These are phyloP conservation scores for Bujurquina vittata DNA, from an alignment of 2,113 vertebrate species.

Conservation along the genomic window DNA sequence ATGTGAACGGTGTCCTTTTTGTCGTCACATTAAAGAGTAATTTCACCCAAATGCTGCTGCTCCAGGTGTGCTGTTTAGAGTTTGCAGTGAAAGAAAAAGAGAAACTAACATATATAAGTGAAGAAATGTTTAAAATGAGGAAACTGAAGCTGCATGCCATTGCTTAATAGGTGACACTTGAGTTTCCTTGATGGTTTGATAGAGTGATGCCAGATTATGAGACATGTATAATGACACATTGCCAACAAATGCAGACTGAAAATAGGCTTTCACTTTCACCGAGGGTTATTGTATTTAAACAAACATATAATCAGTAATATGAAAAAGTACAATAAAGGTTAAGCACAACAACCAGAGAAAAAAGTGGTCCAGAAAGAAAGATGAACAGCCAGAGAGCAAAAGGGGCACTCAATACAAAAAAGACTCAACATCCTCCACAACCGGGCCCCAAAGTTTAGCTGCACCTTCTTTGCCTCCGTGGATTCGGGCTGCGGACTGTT, in stretches of 20 bases:
- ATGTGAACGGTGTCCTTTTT: neutral
- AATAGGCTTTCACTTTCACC: neutral
- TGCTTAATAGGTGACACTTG: neutral
- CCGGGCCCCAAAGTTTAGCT: too few species aligned
- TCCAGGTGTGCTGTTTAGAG: neutral
- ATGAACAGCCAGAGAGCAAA: too few species aligned
- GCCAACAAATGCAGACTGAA: neutral
- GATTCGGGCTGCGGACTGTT: too few species aligned
- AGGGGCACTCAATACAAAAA: too few species aligned
- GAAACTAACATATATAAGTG: neutral
- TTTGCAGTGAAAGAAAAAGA: neutral
- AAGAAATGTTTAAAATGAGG: slow-evolving; percentile 1
- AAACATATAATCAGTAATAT: too few species aligned
- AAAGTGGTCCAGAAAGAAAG: too few species aligned
- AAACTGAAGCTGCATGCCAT: neutral
- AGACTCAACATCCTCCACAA: too few species aligned
- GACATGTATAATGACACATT: neutral
- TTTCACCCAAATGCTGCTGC: neutral
- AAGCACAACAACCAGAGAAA: too few species aligned
- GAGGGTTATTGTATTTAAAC: too few species aligned
- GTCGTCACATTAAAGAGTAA: neutral
- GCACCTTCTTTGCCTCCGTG: too few species aligned
- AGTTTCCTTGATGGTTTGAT: neutral
- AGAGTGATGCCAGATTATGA: neutral
- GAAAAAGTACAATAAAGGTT: too few species aligned